Percentiles rank a stretch among this genome's conserved stretches.
These are phyloP conservation scores for Octodon degus DNA, from an alignment of 2,113 vertebrate genomes.

Conservation along the genomic window DNA sequence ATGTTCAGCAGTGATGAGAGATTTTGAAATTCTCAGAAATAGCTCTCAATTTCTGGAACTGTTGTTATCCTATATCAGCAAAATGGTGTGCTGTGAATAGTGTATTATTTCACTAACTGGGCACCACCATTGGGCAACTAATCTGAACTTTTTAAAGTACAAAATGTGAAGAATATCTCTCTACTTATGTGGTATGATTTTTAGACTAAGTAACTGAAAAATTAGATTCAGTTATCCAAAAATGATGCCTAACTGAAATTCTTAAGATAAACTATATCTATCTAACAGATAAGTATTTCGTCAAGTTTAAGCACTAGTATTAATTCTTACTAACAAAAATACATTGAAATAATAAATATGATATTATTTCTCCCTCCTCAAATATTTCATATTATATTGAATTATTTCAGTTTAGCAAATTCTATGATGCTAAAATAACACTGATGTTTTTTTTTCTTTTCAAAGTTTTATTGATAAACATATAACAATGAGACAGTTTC, in stretches of 20 bases:
- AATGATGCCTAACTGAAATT: background rate
- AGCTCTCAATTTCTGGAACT: background rate
- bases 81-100: background rate
- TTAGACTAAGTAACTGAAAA: background rate
- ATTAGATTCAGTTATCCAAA: background rate
- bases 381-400: slow-evolving; percentile 14
- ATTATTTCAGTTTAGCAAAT: background rate
- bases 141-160: background rate
- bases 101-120: background rate
- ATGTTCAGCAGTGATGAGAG: background rate
- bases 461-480: too few relatives aligned
- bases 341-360: background rate
- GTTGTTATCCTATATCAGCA: background rate
- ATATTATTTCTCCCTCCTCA: background rate
- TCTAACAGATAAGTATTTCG: background rate
- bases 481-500: too few relatives aligned
- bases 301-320: background rate
- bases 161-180: background rate
- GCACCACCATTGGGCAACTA: background rate
- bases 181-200: background rate
- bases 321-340: slow-evolving; percentile 31
- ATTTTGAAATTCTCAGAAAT: background rate
- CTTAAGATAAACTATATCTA: background rate
- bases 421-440: background rate
- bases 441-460: too few relatives aligned